Evolutionary conservation across 2,888 invertebrate species (phyloP), one percentile per base, ranked within the genome.

Genomic region (Arge pagana): DNA sequence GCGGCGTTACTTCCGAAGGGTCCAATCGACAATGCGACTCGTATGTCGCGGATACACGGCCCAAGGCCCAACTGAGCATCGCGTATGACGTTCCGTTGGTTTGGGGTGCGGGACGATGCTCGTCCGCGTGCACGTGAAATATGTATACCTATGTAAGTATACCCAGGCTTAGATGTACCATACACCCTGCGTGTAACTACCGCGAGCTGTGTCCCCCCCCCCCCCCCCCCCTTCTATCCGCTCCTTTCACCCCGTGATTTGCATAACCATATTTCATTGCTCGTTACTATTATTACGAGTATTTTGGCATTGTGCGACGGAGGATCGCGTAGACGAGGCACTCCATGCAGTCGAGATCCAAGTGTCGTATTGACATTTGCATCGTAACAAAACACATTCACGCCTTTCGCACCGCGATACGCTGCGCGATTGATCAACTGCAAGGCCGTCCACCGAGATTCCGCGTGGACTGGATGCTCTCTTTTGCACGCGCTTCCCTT

Each of bases 231-330:
- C 35, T 31, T 50, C 13, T 10, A n/a, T n/a, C 15, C 23, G 35
- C 16, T 50, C 31, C 13, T 51, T 35, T 5, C n/a, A n/a, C n/a
- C n/a, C n/a, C n/a, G 8, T 41, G 56, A 67, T 69, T 68, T 67
- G 64, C 68, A 67, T 68, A 67, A 56, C 67, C 68, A 72, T 72
- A 73, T 72, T 71, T 72, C 71, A 71, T 64, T 61, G 56, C 66
- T 74, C 70, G 73, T 74, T 73, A 72, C 66, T 66, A 68, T 71
- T 71, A 70, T 72, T 71, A 68, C 59, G 62, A 70, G 65, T 55
- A 60, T 59, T 60, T 62, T 31, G 62, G 59, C 56, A 66, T 68
- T 70, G 68, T 66, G 59, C 6, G 13, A 3, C 59, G 52, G 54
- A 50, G 58, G 61, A 66, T 65, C 66, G 66, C 66, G 63, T 57